Percentiles rank a stretch among this genome's conserved stretches.
These are phyloP conservation scores for Folsomia manolachei DNA, from an alignment of 2,888 invertebrate genomes.

Conservation along the genomic window DNA sequence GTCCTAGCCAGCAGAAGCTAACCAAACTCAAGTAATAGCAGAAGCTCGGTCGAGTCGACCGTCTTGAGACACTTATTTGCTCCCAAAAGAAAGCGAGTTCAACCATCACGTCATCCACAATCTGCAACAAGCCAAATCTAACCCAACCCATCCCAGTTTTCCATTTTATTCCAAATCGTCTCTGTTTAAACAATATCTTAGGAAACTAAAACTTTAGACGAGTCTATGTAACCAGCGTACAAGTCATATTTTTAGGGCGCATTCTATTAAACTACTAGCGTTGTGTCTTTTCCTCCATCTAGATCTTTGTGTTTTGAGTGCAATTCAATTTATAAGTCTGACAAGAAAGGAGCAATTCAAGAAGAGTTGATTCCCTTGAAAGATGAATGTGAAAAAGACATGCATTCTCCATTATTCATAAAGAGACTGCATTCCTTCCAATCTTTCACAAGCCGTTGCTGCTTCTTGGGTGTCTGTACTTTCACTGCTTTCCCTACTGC, in stretches of 20 bases:
- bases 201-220: no score
- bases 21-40: not conserved
- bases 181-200: not conserved
- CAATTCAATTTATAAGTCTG: constrained; percentile 18
- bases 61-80: not conserved
- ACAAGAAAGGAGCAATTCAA: constrained; percentile 12
- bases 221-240: no score
- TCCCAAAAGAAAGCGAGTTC: not conserved
- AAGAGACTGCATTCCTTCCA: constrained; percentile 13
- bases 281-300: no score
- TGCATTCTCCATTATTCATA: constrained; percentile 19
- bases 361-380: constrained; percentile 17
- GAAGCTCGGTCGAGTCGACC: no score
- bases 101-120: not conserved
- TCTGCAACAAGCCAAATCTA: no score
- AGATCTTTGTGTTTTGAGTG: constrained; percentile 3
- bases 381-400: constrained; percentile 18
- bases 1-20: not conserved
- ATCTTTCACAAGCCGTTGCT: no score
- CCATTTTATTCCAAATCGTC: not conserved
- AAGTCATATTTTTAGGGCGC: no score
- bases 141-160: not conserved
- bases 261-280: no score
- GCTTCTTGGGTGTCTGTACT: no score
- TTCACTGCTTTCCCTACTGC: no score